Conservation (phyloP, 2,113 vertebrate species). For the Lophotis ruficrista region DNA sequence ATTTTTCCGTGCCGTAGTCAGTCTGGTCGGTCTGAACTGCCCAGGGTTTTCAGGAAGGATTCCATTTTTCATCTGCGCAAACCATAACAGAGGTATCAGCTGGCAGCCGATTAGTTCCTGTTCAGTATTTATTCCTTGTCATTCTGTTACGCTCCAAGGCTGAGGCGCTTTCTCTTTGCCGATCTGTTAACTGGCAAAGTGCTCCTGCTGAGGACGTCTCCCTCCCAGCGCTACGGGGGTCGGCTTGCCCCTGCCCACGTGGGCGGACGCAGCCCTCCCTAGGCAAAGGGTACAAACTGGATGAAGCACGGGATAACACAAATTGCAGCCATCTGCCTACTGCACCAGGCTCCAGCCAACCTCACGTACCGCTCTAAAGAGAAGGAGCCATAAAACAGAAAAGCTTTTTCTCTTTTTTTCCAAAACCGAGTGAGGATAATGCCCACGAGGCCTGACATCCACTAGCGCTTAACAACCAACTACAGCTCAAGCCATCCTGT, state of each 20-base stretch:
- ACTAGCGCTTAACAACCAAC: background rate
- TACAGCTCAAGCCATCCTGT: background rate
- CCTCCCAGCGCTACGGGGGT: background rate
- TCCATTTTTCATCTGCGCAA: background rate
- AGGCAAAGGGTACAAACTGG: background rate
- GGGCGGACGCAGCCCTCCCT: background rate
- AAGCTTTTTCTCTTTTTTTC: background rate
- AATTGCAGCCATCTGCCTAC: background rate
- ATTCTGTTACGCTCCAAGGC: background rate
- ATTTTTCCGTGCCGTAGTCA: background rate
- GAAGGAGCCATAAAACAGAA: background rate
- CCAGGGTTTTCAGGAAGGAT: background rate
- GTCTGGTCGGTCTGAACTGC: background rate
- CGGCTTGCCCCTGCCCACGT: background rate
- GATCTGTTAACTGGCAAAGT: background rate
- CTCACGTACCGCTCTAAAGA: background rate
- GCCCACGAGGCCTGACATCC: background rate
- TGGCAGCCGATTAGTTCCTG: slow-evolving; percentile 12
- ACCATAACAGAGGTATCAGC: slow-evolving; percentile 28
- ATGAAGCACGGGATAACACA: background rate
- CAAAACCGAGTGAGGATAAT: background rate
- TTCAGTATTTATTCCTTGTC: background rate
- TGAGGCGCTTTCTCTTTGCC: background rate
- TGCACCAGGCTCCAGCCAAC: background rate
- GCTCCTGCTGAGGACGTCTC: background rate